Evolutionary conservation across 2,113 vertebrate genomes (phyloP), one percentile per base, ranked within the genome.

Genomic region (Oophaga pumilio): DNA sequence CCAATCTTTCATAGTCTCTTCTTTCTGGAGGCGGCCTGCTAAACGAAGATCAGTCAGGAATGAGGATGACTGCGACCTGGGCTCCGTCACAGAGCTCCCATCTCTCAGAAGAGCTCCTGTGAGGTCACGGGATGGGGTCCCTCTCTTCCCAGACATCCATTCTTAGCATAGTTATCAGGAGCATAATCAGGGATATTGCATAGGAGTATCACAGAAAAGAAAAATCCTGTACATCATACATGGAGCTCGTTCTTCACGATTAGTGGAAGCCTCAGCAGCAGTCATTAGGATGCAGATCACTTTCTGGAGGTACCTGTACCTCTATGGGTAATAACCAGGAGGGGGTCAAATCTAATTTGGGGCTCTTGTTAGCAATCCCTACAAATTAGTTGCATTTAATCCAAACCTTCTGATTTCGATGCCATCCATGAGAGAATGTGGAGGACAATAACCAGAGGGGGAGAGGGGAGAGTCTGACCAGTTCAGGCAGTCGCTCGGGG

Each of bases 401-500:
- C 43, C 15, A 83, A 83, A 10, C 49, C 64, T 74, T 74, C 26
- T 22, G 49, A 80, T 43, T 18, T 64, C 6, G 62, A 66, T 68
- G 57, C 13, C 4, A n/a, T 86, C 76, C 59, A n/a, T 62, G 22
- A 53, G 50, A 64, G 59, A 77, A 64, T 28, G 77, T 52, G 15
- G 24, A 68, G 71, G 24, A 43, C 60, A 22, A 59, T 76, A 79
- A 64, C 56, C 10, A 14, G 43, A 14, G 7, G 49, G 64, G 22
- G 13, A 15, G 20, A 22, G 15, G 26, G 49, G 26, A 12, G 17
- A 57, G n/a, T 50, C 57, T 74, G 86, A n/a, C 10, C 22, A 50
- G 71, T 76, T 66, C 74, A 33, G 28, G 81, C 79, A 24, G 12
- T 84, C 64, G 69, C 82, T 94, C 96, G 97, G 90, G 96, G 95